These are phyloP conservation scores for Pantala flavescens DNA, from an alignment of 1,140 invertebrate genomes.

Conservation along the genomic window DNA sequence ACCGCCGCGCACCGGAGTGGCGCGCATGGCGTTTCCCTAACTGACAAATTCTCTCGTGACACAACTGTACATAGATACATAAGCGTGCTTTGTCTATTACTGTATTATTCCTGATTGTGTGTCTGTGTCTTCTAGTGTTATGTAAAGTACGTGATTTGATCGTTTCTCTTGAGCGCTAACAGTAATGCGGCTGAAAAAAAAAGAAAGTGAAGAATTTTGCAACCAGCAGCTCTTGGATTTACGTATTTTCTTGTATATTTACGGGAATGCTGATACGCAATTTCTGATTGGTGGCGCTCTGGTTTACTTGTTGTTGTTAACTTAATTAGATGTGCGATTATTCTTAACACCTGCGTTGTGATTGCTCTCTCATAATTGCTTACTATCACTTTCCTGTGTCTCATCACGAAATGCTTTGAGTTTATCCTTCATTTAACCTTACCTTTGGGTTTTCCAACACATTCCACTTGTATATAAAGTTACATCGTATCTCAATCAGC, in stretches of 20 bases:
- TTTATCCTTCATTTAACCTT: too few relatives aligned
- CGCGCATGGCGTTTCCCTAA: not conserved
- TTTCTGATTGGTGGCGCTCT: constrained; percentile 3
- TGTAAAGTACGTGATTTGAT: not conserved
- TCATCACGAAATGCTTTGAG: too few relatives aligned
- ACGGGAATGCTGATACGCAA: not conserved
- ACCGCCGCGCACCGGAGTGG: not conserved
- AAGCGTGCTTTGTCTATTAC: not conserved
- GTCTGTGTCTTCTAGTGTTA: not conserved
- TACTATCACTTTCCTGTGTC: too few relatives aligned
- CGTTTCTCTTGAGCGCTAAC: not conserved
- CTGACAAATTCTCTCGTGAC: not conserved
- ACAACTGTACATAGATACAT: not conserved
- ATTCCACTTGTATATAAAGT: too few relatives aligned
- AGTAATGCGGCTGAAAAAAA: not conserved
- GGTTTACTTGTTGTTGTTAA: not conserved
- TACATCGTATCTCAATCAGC: too few relatives aligned
- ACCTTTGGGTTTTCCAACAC: too few relatives aligned
- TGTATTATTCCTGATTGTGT: not conserved
- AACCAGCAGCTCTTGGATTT: too few relatives aligned
- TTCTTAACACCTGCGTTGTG: too few relatives aligned
- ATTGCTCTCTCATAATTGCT: too few relatives aligned
- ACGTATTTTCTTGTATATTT: not conserved
- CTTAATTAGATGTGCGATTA: too few relatives aligned
- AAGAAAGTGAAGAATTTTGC: not conserved